Evolutionary conservation across 2,113 vertebrate species (phyloP).

Genomic region (Varanus komodoensis): DNA sequence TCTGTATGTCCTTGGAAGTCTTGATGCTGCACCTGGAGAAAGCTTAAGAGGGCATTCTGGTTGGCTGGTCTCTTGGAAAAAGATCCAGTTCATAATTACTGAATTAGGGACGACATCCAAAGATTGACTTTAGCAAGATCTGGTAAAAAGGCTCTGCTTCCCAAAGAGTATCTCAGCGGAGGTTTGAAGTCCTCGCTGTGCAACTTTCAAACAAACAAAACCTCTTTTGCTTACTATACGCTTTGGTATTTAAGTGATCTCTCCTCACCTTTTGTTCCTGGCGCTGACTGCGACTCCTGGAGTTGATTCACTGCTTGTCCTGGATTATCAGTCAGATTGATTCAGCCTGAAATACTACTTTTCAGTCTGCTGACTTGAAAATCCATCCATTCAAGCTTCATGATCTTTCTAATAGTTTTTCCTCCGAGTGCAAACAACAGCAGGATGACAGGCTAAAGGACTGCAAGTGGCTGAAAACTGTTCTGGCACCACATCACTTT

Average conservation of each 20-base stretch:
- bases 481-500: not conserved
- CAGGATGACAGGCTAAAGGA: not conserved
- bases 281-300: not conserved
- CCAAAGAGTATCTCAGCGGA: not conserved
- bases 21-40: not conserved
- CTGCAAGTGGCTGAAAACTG: not conserved
- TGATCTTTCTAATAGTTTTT: no score
- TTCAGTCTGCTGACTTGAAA: not conserved
- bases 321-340: not conserved
- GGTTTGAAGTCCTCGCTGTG: not conserved
- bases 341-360: not conserved
- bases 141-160: not conserved
- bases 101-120: not conserved
- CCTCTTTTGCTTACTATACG: not conserved
- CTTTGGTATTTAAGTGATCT: not conserved
- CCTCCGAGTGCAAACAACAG: not conserved
- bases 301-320: constrained; percentile 8
- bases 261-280: constrained; percentile 32
- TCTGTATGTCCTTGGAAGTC: not conserved
- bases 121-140: not conserved
- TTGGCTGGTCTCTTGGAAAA: not conserved
- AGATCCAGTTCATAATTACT: not conserved
- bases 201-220: not conserved
- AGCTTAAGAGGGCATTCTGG: not conserved
- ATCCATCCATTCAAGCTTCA: not conserved